Conservation (phyloP, 2,113 vertebrate species). For the Tragelaphus scriptus region DNA sequence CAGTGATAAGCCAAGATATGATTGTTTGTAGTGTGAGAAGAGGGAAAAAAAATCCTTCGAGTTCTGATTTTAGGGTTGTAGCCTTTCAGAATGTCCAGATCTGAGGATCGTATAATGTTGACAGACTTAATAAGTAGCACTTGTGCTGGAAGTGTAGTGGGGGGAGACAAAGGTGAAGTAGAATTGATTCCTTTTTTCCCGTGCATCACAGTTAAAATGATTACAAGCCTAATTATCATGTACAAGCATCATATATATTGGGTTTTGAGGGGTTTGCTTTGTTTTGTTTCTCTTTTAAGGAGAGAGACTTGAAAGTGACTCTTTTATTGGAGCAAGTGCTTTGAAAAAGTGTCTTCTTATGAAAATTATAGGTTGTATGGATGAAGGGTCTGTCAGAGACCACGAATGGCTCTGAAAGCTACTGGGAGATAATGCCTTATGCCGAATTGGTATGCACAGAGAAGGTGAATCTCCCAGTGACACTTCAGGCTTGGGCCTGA, state of each 20-base stretch:
- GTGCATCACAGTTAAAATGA: neutral
- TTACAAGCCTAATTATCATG: neutral
- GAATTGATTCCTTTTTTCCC: neutral
- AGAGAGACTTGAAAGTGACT: neutral
- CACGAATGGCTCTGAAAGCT: slow-evolving; percentile 33
- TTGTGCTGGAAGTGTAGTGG: neutral
- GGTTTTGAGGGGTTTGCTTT: neutral
- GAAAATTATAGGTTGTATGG: slow-evolving; percentile 49
- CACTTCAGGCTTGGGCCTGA: neutral
- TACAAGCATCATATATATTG: neutral
- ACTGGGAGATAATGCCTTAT: slow-evolving; percentile 2
- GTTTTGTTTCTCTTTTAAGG: neutral
- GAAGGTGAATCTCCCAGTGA: slow-evolving; percentile 48
- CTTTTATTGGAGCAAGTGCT: slow-evolving; percentile 30
- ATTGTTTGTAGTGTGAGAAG: neutral
- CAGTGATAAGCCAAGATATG: slow-evolving; percentile 20
- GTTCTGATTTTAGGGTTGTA: neutral
- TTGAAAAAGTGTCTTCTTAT: slow-evolving; percentile 23
- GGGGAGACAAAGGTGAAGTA: neutral
- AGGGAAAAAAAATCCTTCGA: neutral
- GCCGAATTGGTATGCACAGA: slow-evolving; percentile 23
- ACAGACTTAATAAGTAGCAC: neutral
- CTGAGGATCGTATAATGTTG: neutral
- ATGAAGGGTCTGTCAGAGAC: slow-evolving; percentile 1
- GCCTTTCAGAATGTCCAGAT: neutral